Conservation (phyloP, 2,888 invertebrate species). For the Brenthis ino region DNA sequence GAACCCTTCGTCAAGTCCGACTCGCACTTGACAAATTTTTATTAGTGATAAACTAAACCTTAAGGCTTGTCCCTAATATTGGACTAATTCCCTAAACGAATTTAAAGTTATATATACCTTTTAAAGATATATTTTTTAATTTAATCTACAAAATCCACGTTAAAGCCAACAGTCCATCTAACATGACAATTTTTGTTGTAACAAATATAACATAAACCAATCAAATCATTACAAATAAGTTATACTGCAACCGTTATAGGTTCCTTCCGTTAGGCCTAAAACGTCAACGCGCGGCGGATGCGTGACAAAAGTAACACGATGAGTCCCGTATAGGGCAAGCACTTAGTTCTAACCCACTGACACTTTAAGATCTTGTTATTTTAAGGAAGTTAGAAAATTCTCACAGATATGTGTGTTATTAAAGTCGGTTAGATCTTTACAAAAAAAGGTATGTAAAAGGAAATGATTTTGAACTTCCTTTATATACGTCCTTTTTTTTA, state of each 20-base stretch:
- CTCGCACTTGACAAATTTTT: too few species aligned
- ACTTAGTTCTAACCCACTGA: constrained; percentile 21
- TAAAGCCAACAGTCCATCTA: neutral
- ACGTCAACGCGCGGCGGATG: constrained; percentile 64
- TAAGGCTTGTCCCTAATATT: too few species aligned
- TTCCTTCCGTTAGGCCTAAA: constrained; percentile 45
- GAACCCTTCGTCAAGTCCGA: too few species aligned
- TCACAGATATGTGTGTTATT: neutral
- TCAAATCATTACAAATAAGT: constrained; percentile 2
- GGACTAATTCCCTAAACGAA: too few species aligned
- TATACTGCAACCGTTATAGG: constrained; percentile 12
- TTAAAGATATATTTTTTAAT: too few species aligned
- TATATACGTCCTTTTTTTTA: neutral
- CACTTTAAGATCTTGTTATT: neutral
- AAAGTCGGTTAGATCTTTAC: neutral
- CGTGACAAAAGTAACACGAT: constrained; percentile 59
- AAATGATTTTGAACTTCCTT: neutral
- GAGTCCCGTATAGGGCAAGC: constrained; percentile 41
- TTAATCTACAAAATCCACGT: too few species aligned
- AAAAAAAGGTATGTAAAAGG: neutral
- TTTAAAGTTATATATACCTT: too few species aligned
- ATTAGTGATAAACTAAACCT: too few species aligned
- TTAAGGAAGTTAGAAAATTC: constrained; percentile 2
- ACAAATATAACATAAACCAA: neutral
- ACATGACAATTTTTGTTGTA: too few species aligned